Base-by-base conservation (phyloP, 2,797 vertebrate species). In the Notolepis coatsorum region DNA sequence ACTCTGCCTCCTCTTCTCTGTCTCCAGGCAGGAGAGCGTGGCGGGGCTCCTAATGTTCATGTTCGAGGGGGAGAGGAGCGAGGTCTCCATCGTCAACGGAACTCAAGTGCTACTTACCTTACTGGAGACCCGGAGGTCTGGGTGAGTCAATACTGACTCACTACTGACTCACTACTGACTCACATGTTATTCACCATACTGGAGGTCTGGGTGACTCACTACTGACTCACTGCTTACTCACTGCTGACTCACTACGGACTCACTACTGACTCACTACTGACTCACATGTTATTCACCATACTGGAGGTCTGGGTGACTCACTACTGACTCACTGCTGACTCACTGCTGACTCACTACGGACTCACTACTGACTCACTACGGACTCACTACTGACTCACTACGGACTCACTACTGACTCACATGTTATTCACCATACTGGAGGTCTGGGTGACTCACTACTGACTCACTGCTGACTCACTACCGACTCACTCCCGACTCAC, bases 61-160 rank as follows among this genome's bases (percentile, higher is more conserved):
- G 96, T 98, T 99, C 61, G 95, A 96, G 38, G 95, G 94, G 0
- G 94, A 94, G 23, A 92, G 85, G 84, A 96, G 90, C 0, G 97
- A 99, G 75, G 93, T 90, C 41, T 97, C 96, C 88, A 89, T 99
- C 1, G 96, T 99, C 70, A 96, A 95, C 0, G 97, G 97, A 68
- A 98, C 94, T 15, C 96, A 99, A 89, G 96, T 98, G 88, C 90
- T 99, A 68, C 94, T 99, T 71, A 96, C 96, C 1, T 85, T 99
- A 90, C 85, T 99, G 88, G 97, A 99, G 79, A 95, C 93, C 0
- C 88, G 96, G 88, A 95, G 96, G 88, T 89, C 93, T 20, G 95
- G 96, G 97, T 99, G 79, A 94, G 95, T 87, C 18, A 0, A 21
- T n/a, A n/a, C 3, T 6, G 2, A 10, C n/a, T 25, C 9, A 35